Conservation (phyloP, 2,113 vertebrate species). For the Cebidichthys violaceus region DNA sequence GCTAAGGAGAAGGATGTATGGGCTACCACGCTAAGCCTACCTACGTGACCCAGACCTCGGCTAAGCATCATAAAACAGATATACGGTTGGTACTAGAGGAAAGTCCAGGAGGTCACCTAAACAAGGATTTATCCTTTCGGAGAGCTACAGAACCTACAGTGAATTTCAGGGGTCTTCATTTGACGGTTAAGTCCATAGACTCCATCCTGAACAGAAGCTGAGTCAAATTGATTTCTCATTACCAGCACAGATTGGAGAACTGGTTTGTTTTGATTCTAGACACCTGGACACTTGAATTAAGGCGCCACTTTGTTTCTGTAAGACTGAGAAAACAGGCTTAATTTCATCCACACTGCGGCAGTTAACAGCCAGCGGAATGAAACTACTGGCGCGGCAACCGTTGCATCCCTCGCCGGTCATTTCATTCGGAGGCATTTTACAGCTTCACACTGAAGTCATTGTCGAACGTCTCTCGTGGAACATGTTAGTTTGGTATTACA, state of each 20-base stretch:
- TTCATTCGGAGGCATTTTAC: conserved; percentile 66
- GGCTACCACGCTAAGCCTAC: neutral
- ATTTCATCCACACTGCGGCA: conserved; percentile 48
- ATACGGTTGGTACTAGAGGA: neutral
- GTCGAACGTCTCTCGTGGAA: conserved; percentile 26
- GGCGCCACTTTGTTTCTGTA: conserved; percentile 9
- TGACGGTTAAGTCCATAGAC: neutral
- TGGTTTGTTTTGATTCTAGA: neutral
- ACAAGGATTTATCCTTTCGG: conserved; percentile 16
- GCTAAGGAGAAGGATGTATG: neutral
- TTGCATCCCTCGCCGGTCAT: conserved; percentile 50
- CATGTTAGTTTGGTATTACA: conserved; percentile 49
- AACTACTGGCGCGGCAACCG: neutral
- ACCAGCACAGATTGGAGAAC: neutral
- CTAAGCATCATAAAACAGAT: conserved; percentile 29
- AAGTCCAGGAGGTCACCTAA: conserved; percentile 26
- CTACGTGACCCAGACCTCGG: neutral
- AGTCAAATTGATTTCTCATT: conserved; percentile 6
- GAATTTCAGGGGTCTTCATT: neutral
- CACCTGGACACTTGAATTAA: neutral
- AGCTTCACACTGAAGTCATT: conserved; percentile 57
- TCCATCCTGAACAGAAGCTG: neutral
- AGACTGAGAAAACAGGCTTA: conserved; percentile 24
- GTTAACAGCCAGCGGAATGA: conserved; percentile 43
- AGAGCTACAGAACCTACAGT: neutral